A percentile compares a stretch with the other conserved stretches of the same genome.
Evolutionary conservation across 2,888 invertebrate species (phyloP).

Genomic region (Thumatha senex): DNA sequence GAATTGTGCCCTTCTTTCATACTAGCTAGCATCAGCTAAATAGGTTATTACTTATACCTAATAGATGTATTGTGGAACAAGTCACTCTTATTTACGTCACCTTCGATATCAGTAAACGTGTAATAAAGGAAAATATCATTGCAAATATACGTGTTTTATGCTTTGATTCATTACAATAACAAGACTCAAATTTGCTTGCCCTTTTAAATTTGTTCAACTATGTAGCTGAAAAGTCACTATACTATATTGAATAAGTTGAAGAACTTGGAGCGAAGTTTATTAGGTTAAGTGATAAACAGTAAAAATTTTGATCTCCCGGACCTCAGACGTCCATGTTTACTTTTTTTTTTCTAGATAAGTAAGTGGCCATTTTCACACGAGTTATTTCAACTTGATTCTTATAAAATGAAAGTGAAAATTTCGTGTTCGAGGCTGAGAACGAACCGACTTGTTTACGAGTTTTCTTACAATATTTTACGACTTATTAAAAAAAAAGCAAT

Average conservation of each 20-base stretch:
- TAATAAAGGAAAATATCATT: neutral
- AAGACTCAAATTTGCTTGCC: neutral
- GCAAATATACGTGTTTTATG: too few relatives aligned
- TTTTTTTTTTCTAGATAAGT: too few relatives aligned
- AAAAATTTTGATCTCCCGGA: too few relatives aligned
- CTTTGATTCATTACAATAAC: neutral
- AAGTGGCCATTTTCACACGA: slow-evolving; percentile 17
- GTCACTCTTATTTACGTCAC: neutral
- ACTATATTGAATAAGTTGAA: too few relatives aligned
- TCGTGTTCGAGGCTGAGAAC: slow-evolving; percentile 13
- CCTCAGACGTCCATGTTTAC: too few relatives aligned
- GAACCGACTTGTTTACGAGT: slow-evolving; percentile 21
- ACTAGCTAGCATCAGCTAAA: too few relatives aligned
- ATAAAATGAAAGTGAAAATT: slow-evolving; percentile 34
- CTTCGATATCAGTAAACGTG: neutral
- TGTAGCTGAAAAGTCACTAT: too few relatives aligned
- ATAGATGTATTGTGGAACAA: neutral
- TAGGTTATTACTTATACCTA: neutral
- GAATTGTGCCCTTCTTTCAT: too few relatives aligned
- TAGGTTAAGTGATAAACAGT: too few relatives aligned
- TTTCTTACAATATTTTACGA: slow-evolving; percentile 17
- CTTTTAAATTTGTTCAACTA: too few relatives aligned
- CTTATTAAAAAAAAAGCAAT: slow-evolving; percentile 15
- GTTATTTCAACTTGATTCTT: slow-evolving; percentile 14
- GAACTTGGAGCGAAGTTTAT: too few relatives aligned